phyloP scores from a whole-genome alignment of 92 coral and sea anemone species.

The Virgularia gustaviana region DNA sequence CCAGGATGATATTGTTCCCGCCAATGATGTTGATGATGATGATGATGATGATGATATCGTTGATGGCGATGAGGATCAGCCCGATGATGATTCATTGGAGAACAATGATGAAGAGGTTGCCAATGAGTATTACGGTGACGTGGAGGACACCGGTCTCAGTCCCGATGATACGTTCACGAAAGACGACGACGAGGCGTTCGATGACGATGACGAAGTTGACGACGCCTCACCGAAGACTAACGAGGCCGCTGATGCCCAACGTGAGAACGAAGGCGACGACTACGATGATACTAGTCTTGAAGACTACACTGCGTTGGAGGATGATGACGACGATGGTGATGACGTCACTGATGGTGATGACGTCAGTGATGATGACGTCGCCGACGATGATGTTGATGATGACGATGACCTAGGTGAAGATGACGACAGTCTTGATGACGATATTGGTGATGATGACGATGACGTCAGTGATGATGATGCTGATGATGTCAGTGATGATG shows the following conservation, averaged over 20 bases:
- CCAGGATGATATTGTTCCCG: neutral
- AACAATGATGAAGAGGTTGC: neutral
- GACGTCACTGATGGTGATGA: constrained; percentile 19
- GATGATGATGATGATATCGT: constrained; percentile 6
- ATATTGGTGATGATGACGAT: constrained; percentile 9
- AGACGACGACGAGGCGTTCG: neutral
- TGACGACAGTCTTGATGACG: neutral
- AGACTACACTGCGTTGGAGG: neutral
- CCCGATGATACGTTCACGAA: neutral
- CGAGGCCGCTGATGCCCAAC: too few species aligned
- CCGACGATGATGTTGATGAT: neutral
- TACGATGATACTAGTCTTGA: too few species aligned
- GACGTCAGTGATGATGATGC: constrained; percentile 6
- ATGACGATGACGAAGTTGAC: neutral
- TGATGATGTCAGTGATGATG: neutral
- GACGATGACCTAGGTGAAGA: neutral
- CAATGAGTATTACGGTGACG: constrained; percentile 2
- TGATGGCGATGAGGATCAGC: neutral
- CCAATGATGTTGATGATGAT: neutral
- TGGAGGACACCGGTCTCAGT: neutral
- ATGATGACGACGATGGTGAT: constrained; percentile 6
- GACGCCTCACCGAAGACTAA: too few species aligned
- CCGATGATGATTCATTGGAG: neutral
- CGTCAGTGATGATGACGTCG: neutral
- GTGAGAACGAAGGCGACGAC: too few species aligned